Base-by-base conservation (phyloP, 2,797 vertebrate species). In the Danio kyathit region DNA sequence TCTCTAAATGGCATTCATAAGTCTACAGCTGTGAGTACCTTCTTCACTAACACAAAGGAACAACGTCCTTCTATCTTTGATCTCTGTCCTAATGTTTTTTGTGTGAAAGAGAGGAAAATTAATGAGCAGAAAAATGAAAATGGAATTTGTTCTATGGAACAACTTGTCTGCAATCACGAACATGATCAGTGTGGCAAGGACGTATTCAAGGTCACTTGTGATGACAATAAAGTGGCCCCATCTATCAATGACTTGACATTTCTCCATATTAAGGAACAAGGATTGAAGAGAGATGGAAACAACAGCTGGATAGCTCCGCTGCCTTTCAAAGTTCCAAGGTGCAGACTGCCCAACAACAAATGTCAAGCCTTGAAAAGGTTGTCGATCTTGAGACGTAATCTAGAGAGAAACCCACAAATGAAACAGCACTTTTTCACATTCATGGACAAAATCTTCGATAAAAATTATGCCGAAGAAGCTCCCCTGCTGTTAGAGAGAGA, bases 351-450 rank as follows among this genome's bases (percentile, higher is more conserved):
- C 56, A 43, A 74, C 71, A 82, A 54, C 61, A 19, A 10, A 72
- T 81, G 70, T n/a, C 16, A 65, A 73, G 77, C 6, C 66, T 82
- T 16, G 57, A 79, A 64, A 17, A 64, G 61, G 9, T 9, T 44
- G 21, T 64, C 7, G n/a, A 40, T 4, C 13, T 43, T 43, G 38
- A 41, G 8, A 63, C 1, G 1, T 41, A n/a, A 63, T 43, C 13
- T 63, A 9, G 4, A 54, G 1, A 54, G 52, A 17, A 54, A 54
- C 14, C 4, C 52, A 10, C 52, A 43, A 1, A 63, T n/a, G 14
- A 63, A 63, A n/a, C 7, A n/a, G 40, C 40, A 63, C 59, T 61
- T 38, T n/a, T 8, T n/a, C 40, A 61, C n/a, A 0, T 61, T 61
- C 40, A 38, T 61, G 13, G 59, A 29, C 0, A 63, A 63, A 16